Evolutionary conservation across 2,888 invertebrate genomes (phyloP), one percentile per base, ranked within the genome.

Genomic region (Ophonus ardosiacus): DNA sequence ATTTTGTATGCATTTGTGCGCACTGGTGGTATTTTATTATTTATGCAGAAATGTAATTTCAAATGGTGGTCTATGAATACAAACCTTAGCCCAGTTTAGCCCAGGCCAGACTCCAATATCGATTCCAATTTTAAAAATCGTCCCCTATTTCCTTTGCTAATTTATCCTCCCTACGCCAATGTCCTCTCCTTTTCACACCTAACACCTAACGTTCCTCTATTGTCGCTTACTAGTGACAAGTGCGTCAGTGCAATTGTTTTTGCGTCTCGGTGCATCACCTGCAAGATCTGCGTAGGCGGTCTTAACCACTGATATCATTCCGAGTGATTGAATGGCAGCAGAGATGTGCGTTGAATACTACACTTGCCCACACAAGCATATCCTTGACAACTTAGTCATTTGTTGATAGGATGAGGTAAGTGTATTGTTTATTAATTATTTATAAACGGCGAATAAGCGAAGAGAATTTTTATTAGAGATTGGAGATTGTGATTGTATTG

Each of bases 181-280:
- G 71, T 8, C 17, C 10, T 13, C 13, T 43, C 40, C 18, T 31
- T 38, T 68, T 68, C 43, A 3, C 18, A 43, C 43, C 71, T 43
- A 15, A 15, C 61, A 68, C 38, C 68, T 68, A 13, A 5, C 40
- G n/a, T 7, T 7, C 38, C 38, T 5, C 8, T 18, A 40, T 17
- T 74, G 40, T 17, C 43, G 51, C 71, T 40, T 38, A 7, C 38
- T 6, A 15, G 15, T 68, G 68, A 43, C 71, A 74, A 21, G 17
- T 74, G 15, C 31, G 40, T 38, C 68, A 68, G 68, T 74, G 71
- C 71, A 74, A 74, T 68, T 74, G 71, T 74, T 74, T 74, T 74
- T 40, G 40, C 24, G 17, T 17, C 15, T 74, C 43, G 43, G 51
- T 74, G 71, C 71, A 74, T 68, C 68, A 21, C 63, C 63, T 21